These are phyloP conservation scores for Bubo blakistoni DNA, from an alignment of 2,113 vertebrate species.

Conservation along the genomic window DNA sequence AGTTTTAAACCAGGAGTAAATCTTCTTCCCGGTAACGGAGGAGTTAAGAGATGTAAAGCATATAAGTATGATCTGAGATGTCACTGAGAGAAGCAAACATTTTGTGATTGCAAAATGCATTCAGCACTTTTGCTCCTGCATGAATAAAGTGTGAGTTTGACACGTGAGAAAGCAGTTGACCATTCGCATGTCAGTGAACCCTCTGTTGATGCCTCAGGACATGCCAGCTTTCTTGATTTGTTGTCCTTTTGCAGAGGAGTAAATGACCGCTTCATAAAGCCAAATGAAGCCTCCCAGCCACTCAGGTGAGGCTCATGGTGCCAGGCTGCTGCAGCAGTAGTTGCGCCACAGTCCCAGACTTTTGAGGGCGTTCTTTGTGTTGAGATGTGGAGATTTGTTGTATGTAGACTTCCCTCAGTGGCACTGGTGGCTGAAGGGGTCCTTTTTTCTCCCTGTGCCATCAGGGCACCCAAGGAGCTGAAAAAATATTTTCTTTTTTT, in stretches of 20 bases:
- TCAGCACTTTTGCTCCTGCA: background rate
- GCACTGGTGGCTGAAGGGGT: background rate
- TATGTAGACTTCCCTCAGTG: background rate
- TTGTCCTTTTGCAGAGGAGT: background rate
- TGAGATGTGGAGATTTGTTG: background rate
- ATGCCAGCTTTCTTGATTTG: background rate
- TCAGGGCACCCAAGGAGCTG: rapidly evolving
- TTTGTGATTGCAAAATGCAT: background rate
- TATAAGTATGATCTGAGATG: background rate
- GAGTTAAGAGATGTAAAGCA: background rate
- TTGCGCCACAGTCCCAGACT: background rate
- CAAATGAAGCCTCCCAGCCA: background rate
- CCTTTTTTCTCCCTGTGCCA: background rate
- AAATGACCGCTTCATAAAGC: background rate
- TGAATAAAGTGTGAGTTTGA: background rate
- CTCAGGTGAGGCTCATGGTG: rapidly evolving
- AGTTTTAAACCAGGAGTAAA: background rate
- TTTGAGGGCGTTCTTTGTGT: rapidly evolving
- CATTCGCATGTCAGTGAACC: background rate
- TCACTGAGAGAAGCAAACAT: background rate
- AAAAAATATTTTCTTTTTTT: background rate
- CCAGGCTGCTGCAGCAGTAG: background rate
- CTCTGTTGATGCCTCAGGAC: background rate
- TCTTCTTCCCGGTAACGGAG: background rate
- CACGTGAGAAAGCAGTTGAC: rapidly evolving